Conservation (phyloP, 1,140 invertebrate species). For the Anadara kagoshimensis region DNA sequence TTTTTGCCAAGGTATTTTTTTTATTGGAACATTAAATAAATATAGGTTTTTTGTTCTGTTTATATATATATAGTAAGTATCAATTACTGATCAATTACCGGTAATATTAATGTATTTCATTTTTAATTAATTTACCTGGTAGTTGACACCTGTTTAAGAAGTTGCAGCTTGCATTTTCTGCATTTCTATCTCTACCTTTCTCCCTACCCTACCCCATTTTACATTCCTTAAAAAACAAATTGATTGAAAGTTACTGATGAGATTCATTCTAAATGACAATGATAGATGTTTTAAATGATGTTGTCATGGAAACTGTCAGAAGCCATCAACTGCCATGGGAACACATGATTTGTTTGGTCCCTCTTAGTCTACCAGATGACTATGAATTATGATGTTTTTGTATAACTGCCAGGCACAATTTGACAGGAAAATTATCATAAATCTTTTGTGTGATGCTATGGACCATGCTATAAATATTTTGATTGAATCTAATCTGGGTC, state of each 20-base stretch:
- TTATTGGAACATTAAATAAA: too few relatives aligned
- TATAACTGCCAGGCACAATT: conserved; percentile 50
- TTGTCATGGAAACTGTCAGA: conserved; percentile 61
- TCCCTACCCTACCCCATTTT: conserved; percentile 4
- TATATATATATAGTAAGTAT: too few relatives aligned
- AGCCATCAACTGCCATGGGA: conserved; percentile 52
- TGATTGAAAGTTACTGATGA: too few relatives aligned
- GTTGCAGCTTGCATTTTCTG: too few relatives aligned
- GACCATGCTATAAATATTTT: conserved; percentile 51
- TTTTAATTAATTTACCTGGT: too few relatives aligned
- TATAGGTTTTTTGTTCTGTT: too few relatives aligned
- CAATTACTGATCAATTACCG: too few relatives aligned
- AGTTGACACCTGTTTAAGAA: too few relatives aligned
- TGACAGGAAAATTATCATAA: conserved; percentile 63
- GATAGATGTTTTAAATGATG: conserved; percentile 57
- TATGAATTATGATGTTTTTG: conserved; percentile 61
- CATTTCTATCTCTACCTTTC: neutral
- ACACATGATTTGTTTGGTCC: conserved; percentile 55
- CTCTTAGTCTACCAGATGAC: conserved; percentile 47
- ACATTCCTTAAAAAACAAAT: neutral
- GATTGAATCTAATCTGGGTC: conserved; percentile 44
- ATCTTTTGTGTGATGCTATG: conserved; percentile 51
- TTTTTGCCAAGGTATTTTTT: too few relatives aligned
- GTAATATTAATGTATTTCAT: too few relatives aligned
- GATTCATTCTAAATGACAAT: conserved; percentile 44